These are phyloP conservation scores for Agapetus fuscipes DNA, from an alignment of 2,888 invertebrate species.

Conservation along the genomic window DNA sequence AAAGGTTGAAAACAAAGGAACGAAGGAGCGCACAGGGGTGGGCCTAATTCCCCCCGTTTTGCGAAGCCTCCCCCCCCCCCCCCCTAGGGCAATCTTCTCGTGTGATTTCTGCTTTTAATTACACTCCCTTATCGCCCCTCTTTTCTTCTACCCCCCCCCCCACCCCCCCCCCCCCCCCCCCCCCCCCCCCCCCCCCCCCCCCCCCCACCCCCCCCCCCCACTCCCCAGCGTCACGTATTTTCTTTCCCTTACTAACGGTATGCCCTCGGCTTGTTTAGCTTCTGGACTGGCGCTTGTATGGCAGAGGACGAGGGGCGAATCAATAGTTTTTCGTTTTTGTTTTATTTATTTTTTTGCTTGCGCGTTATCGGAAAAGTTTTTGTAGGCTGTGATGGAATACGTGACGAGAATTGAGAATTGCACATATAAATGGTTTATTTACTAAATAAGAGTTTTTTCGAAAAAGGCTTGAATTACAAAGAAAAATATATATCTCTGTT, in stretches of 20 bases:
- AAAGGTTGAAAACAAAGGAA: neutral
- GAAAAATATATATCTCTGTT: no score
- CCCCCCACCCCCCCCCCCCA: neutral
- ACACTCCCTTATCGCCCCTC: slow-evolving; percentile 25
- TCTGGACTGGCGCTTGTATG: neutral
- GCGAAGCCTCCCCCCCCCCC: slow-evolving; percentile 13
- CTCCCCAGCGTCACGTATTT: no score
- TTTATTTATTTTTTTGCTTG: no score
- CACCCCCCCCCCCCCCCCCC: slow-evolving; percentile 1
- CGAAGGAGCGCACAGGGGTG: slow-evolving; percentile 7
- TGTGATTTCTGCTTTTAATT: slow-evolving; percentile 28
- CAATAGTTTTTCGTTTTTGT: neutral
- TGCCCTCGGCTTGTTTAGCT: neutral
- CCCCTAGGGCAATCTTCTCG: slow-evolving; percentile 28
- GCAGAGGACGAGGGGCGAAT: neutral
- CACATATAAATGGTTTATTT: no score
- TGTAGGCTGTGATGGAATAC: no score
- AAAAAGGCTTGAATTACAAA: no score
- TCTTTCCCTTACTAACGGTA: no score
- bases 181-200: slow-evolving; percentile 2
- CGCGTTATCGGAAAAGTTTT: no score
- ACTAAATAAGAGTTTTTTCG: no score
- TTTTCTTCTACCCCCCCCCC: slow-evolving; percentile 25
- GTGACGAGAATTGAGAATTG: no score
- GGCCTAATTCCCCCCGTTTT: slow-evolving; percentile 14